Evolutionary conservation across 2,113 vertebrate species (phyloP), one percentile per base, ranked within the genome.

Genomic region (Sapajus apella): DNA sequence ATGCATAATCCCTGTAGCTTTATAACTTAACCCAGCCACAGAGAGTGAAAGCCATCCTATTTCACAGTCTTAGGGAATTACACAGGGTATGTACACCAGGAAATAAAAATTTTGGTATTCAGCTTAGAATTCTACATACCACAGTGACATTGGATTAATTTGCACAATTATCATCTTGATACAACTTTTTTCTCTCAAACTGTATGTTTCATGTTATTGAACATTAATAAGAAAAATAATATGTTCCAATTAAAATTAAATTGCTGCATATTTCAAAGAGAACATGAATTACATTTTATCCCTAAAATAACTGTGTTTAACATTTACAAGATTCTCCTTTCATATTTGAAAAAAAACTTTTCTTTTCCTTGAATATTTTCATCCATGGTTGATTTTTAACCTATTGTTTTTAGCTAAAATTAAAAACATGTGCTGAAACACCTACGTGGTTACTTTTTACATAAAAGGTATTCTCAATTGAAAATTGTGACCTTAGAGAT

Each of bases 401-500:
- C 75, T 92, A 35, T 84, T 96, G 1, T 66, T 90, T 90, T 80
- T 94, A 94, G 50, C 76, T 94, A 16, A 45, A 89, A 94, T 50
- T 94, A 95, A 90, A 98, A 94, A 92, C 37, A 92, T 92, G 35
- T 96, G 30, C n/a, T 75, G 52, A 35, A 85, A 97, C 82, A 87
- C 1, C 50, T 52, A 52, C 17, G 52, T 52, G 52, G 16, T 52
- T 52, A 52, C 52, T 52, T 52, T 52, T 52, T 52, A 52, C 14
- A 14, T 17, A 82, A 90, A 96, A 45, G 25, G 23, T 75, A 68
- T 70, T 94, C 37, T 87, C 37, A 21, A 96, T 79, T 85, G 21
- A 96, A 55, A 92, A 90, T 43, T 96, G 37, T 92, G 81, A 96
- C 88, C 96, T 97, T 95, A 95, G 50, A 66, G 20, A 96, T 23